Conservation (phyloP, 2,888 invertebrate species). For the Hanleya hanleyi region DNA sequence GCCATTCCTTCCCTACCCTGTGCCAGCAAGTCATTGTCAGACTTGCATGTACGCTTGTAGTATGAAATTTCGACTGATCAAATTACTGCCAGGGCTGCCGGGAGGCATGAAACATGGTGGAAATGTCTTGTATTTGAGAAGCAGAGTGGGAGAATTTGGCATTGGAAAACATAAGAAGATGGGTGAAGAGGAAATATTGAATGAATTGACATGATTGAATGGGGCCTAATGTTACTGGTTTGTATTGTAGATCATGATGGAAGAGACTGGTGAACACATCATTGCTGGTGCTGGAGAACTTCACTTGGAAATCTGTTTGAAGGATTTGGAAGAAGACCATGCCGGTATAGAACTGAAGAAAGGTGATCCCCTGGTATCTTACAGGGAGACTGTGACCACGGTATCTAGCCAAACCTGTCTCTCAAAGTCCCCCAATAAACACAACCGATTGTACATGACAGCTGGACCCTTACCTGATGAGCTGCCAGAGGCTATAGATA, state of each 20-base stretch:
- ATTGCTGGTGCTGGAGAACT: conserved; percentile 99
- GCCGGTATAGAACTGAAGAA: conserved; percentile 97
- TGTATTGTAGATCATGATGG: conserved; percentile 91
- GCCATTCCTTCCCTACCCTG: too few species aligned
- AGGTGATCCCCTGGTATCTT: conserved; percentile 95
- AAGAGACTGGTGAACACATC: conserved; percentile 99
- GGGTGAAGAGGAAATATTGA: too few species aligned
- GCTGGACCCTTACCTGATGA: conserved; percentile 97
- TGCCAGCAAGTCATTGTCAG: too few species aligned
- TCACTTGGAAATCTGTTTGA: conserved; percentile 99
- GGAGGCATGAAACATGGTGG: too few species aligned
- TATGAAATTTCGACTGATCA: too few species aligned
- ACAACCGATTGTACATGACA: conserved; percentile 98
- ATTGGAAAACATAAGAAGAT: too few species aligned
- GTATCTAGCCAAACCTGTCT: conserved; percentile 96
- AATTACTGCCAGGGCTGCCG: too few species aligned
- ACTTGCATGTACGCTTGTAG: too few species aligned
- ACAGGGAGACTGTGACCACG: conserved; percentile 93
- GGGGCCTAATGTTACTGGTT: too few species aligned
- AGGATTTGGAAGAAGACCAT: conserved; percentile 97
- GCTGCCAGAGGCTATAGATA: conserved; percentile 97
- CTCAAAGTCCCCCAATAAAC: conserved; percentile 99
- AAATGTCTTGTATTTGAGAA: too few species aligned
- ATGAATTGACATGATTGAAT: too few species aligned
- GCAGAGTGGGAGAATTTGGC: too few species aligned